phyloP scores from a whole-genome alignment of 2,797 vertebrate genomes.

The Rhynchotus rufescens region DNA sequence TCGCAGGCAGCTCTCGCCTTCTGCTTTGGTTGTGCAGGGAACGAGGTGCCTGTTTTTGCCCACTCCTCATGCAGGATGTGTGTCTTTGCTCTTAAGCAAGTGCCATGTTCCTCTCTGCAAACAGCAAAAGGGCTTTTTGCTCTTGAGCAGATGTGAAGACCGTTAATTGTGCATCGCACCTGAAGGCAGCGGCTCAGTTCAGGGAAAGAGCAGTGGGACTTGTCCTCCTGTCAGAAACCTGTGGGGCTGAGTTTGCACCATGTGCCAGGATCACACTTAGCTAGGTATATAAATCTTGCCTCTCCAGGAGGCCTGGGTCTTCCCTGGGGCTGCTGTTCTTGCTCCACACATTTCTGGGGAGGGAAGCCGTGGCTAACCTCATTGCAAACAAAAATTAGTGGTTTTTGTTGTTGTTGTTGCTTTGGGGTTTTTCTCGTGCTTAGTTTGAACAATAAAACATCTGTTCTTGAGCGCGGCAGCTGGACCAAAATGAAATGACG shows the following conservation, averaged over 20 bases:
- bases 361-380: not conserved
- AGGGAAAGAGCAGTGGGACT: not conserved
- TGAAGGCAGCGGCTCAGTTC: not conserved
- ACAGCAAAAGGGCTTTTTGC: not conserved
- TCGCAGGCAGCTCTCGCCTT: not conserved
- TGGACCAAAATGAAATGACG: slow-evolving; percentile 72
- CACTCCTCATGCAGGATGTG: not conserved
- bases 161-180: fast-evolving
- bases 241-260: no score
- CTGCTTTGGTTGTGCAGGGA: not conserved
- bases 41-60: not conserved
- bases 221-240: not conserved
- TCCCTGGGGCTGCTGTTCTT: not conserved
- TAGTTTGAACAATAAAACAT: slow-evolving; percentile 80
- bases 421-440: slow-evolving; percentile 43
- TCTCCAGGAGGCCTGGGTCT: not conserved
- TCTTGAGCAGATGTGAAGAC: not conserved
- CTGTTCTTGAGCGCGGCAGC: slow-evolving; percentile 79
- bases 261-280: not conserved
- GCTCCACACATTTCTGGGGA: not conserved
- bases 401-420: not conserved
- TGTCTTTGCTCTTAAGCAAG: not conserved
- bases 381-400: not conserved
- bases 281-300: not conserved
- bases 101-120: not conserved